These are phyloP conservation scores for Capromys pilorides DNA, from an alignment of 2,797 vertebrate genomes.

Conservation along the genomic window DNA sequence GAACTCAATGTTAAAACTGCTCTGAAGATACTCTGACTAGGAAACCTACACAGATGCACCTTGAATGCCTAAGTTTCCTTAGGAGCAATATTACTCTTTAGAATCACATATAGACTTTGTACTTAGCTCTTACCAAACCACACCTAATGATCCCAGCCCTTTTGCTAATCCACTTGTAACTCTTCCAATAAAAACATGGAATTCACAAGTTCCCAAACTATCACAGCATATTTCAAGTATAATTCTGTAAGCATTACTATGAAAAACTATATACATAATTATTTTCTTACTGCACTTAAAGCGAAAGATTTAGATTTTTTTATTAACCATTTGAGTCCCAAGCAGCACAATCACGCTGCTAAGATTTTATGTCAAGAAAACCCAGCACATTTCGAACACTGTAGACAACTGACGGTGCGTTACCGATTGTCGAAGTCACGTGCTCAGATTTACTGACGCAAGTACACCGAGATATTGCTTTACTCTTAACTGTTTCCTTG, in stretches of 20 bases:
- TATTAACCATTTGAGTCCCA: too few relatives aligned
- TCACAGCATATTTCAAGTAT: slow-evolving; percentile 56
- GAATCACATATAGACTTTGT: not conserved
- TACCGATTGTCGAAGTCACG: too few relatives aligned
- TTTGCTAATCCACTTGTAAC: slow-evolving; percentile 38
- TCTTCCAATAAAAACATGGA: slow-evolving; percentile 34
- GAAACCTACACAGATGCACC: not conserved
- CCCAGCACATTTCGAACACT: too few relatives aligned
- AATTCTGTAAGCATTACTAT: slow-evolving; percentile 26
- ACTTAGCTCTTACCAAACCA: slow-evolving; percentile 15
- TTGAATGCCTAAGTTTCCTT: slow-evolving; percentile 13
- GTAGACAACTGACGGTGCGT: too few relatives aligned
- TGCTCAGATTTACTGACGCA: too few relatives aligned
- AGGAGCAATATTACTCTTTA: slow-evolving; percentile 14
- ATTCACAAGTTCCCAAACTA: slow-evolving; percentile 56
- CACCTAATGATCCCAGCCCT: slow-evolving; percentile 36
- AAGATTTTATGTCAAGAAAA: too few relatives aligned
- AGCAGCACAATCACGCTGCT: too few relatives aligned
- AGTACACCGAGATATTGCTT: too few relatives aligned
- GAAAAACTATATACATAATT: not conserved
- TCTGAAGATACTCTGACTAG: slow-evolving; percentile 16
- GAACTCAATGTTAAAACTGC: slow-evolving; percentile 41
- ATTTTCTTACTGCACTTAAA: slow-evolving; percentile 40
- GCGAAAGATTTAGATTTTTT: slow-evolving; percentile 38
- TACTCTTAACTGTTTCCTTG: too few relatives aligned